Evolutionary conservation across 1,140 invertebrate genomes (phyloP).

Genomic region (Planococcus citri): DNA sequence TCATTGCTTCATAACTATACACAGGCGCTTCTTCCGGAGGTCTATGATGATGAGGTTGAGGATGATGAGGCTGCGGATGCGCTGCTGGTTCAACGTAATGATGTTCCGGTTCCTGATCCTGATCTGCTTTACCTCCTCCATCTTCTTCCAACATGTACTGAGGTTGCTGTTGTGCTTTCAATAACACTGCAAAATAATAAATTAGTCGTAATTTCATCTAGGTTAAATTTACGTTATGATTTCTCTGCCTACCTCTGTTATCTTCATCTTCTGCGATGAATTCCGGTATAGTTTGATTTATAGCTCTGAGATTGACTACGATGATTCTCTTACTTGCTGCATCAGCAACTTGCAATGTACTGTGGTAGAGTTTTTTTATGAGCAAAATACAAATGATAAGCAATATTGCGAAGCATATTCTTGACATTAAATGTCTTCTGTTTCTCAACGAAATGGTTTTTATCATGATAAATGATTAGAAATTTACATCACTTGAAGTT

Average conservation of each 20-base stretch:
- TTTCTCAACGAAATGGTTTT: not conserved
- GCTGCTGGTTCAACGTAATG: not conserved
- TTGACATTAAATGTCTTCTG: slow-evolving; percentile 6
- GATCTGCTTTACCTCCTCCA: too few relatives aligned
- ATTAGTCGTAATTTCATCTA: not conserved
- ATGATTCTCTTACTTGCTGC: not conserved
- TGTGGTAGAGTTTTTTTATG: not conserved
- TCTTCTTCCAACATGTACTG: not conserved
- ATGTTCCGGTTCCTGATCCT: not conserved
- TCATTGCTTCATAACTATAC: slow-evolving; percentile 24
- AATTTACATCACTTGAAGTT: not conserved
- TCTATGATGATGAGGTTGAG: not conserved
- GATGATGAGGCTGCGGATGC: not conserved
- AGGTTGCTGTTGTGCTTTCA: not conserved
- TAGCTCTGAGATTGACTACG: not conserved
- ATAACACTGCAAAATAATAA: not conserved
- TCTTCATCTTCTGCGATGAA: slow-evolving; percentile 9
- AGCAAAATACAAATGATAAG: not conserved
- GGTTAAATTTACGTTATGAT: not conserved
- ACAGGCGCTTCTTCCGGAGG: not conserved
- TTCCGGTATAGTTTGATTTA: not conserved
- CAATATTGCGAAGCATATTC: not conserved
- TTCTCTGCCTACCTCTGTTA: not conserved
- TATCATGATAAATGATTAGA: not conserved
- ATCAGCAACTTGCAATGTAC: not conserved